Evolutionary conservation across 1,140 invertebrate species (phyloP).

Genomic region (Drosophila oshimai): DNA sequence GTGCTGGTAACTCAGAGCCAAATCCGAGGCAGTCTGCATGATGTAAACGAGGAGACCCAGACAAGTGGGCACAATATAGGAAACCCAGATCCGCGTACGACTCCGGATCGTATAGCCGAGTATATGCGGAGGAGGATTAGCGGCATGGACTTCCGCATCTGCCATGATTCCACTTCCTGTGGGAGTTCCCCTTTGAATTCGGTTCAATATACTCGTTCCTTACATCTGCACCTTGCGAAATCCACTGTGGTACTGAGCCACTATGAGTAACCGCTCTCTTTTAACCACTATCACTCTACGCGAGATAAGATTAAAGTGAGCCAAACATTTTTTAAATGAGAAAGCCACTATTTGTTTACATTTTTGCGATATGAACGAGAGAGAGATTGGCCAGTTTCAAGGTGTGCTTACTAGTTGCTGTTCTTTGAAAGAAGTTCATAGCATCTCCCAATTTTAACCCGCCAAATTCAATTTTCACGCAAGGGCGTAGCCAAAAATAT

Average conservation of each 20-base stretch:
- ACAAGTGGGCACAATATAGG: slow-evolving; percentile 83
- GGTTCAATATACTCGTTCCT: background rate
- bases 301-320: slow-evolving; percentile 51
- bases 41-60: slow-evolving; percentile 83
- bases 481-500: no score
- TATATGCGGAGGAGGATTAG: slow-evolving; percentile 82
- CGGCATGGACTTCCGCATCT: slow-evolving; percentile 43
- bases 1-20: slow-evolving; percentile 84
- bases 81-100: slow-evolving; percentile 84
- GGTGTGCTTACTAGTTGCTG: background rate
- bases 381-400: background rate
- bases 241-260: slow-evolving; percentile 52
- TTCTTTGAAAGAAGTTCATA: background rate
- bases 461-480: no score
- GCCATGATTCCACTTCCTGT: background rate
- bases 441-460: no score
- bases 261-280: slow-evolving; percentile 57
- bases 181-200: background rate
- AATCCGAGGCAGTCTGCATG: slow-evolving; percentile 83
- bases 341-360: slow-evolving; percentile 49
- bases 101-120: slow-evolving; percentile 84
- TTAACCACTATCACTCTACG: slow-evolving; percentile 4
- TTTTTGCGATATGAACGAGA: slow-evolving; percentile 23
- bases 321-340: slow-evolving; percentile 21
- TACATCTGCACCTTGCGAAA: slow-evolving; percentile 53